Evolutionary conservation across 1,140 invertebrate genomes (phyloP), one percentile per base, ranked within the genome.

Genomic region (Asbolus verrucosus): DNA sequence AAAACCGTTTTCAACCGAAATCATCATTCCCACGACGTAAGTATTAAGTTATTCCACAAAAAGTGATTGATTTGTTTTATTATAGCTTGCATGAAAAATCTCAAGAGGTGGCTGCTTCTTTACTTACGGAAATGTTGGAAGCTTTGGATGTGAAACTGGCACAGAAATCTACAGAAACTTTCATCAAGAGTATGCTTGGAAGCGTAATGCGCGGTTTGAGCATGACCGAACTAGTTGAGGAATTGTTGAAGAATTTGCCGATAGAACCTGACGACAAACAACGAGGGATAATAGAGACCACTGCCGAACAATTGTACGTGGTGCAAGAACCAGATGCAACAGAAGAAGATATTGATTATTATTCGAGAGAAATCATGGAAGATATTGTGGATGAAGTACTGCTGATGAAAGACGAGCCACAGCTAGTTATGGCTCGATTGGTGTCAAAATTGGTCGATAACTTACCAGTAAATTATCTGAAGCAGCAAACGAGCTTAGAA

Each of bases 51-150:
- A 30, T 5, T 5, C 27, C 27, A 30, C 27, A 27, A 27, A 8
- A 27, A 27, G 8, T 27, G 24, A 8, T 27, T 27, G 3, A 4
- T 27, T 27, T 8, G 24, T 27, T 54, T 54, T 24, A 2, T 77
- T 72, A 46, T 41, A 77, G 72, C 69, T 72, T 67, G 27, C 39
- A 60, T 6, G 19, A 50, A 2, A 71, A 77, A 62, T 66, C 31
- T 15, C 62, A 75, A 68, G 77, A 79, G 39, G 43, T 78, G 6
- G 60, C 77, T 2, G 67, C 30, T n/a, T n/a, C n/a, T 8, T 24
- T 59, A n/a, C 31, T 79, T 13, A 33, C 78, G 1, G 65, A 75
- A 6, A 21, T 79, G 9, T 50, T 74, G 24, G 59, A 70, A 8
- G 70, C 75, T 59, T 46, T 77, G 6, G 68, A 75, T 9, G 36